A percentile compares a stretch with the other conserved stretches of the same genome.
These are phyloP conservation scores for Austrofundulus limnaeus DNA, from an alignment of 2,113 vertebrate genomes.

Conservation along the genomic window DNA sequence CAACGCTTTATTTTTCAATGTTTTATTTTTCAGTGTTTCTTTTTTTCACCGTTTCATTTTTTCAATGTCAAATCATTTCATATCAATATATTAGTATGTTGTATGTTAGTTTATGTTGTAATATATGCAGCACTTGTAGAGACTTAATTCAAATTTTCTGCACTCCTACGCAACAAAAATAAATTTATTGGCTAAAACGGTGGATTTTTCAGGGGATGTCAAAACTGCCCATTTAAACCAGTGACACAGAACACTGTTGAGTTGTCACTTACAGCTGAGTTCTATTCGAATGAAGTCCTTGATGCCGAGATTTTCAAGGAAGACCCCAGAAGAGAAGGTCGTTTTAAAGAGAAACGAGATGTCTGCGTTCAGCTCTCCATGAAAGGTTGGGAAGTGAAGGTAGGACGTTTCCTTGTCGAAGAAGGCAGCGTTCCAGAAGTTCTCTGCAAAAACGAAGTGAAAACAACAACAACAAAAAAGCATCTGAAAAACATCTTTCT, in stretches of 20 bases:
- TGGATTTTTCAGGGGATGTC: too few relatives aligned
- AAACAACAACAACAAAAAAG: not conserved
- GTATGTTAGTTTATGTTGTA: too few relatives aligned
- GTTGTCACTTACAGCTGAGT: constrained; percentile 87
- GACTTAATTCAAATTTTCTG: too few relatives aligned
- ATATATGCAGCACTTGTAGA: too few relatives aligned
- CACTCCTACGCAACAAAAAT: too few relatives aligned
- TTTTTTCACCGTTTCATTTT: too few relatives aligned
- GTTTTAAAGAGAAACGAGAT: constrained; percentile 98
- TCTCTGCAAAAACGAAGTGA: constrained; percentile 73
- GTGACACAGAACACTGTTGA: not conserved
- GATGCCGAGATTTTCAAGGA: constrained; percentile 96
- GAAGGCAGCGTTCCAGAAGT: constrained; percentile 95
- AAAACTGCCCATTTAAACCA: not conserved
- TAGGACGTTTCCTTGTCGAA: constrained; percentile 94
- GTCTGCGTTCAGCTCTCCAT: constrained; percentile 92
- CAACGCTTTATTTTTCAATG: too few relatives aligned
- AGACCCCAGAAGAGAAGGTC: constrained; percentile 88
- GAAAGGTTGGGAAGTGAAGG: constrained; percentile 97
- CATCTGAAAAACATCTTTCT: not conserved
- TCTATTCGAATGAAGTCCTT: constrained; percentile 96
- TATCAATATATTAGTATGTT: too few relatives aligned
- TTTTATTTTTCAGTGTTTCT: too few relatives aligned
- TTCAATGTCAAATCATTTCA: too few relatives aligned
- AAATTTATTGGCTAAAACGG: too few relatives aligned